These are phyloP conservation scores for Gadus macrocephalus DNA, from an alignment of 2,113 vertebrate species.

Conservation along the genomic window DNA sequence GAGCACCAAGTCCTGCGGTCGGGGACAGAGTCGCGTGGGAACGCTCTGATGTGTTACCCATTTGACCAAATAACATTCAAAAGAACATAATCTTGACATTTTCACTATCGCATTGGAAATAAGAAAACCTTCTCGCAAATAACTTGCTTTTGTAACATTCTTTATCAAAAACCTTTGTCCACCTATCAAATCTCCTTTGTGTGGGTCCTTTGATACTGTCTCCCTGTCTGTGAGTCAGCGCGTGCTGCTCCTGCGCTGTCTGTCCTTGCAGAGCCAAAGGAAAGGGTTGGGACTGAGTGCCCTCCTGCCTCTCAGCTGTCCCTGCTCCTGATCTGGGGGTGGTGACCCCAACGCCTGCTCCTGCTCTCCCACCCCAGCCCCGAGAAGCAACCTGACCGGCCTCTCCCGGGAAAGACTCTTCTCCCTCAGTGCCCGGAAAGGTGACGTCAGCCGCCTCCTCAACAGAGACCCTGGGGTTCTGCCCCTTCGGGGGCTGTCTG, in stretches of 20 bases:
- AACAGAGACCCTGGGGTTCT: slow-evolving; percentile 58
- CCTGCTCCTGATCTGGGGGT: slow-evolving; percentile 24
- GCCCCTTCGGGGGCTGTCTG: slow-evolving; percentile 40
- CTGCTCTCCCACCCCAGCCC: slow-evolving; percentile 23
- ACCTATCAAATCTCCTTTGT: neutral
- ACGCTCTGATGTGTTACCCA: no score
- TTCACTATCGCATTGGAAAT: no score
- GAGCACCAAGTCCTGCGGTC: no score
- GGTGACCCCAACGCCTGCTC: slow-evolving; percentile 6
- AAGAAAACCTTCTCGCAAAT: no score
- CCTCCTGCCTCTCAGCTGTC: slow-evolving; percentile 56
- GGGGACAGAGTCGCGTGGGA: no score
- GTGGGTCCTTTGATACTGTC: neutral
- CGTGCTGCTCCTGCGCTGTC: slow-evolving; percentile 73
- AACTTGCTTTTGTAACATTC: no score
- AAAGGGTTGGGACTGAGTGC: slow-evolving; percentile 66
- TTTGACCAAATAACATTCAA: no score
- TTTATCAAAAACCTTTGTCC: neutral
- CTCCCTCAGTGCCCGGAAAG: slow-evolving; percentile 77
- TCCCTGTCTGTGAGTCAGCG: slow-evolving; percentile 49
- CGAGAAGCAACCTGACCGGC: slow-evolving; percentile 23
- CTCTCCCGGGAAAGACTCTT: slow-evolving; percentile 82
- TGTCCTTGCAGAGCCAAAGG: slow-evolving; percentile 67
- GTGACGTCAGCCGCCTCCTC: slow-evolving; percentile 64
- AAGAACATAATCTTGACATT: no score